These are phyloP conservation scores for Erebia epiphron DNA, from an alignment of 2,888 invertebrate species.

Conservation along the genomic window DNA sequence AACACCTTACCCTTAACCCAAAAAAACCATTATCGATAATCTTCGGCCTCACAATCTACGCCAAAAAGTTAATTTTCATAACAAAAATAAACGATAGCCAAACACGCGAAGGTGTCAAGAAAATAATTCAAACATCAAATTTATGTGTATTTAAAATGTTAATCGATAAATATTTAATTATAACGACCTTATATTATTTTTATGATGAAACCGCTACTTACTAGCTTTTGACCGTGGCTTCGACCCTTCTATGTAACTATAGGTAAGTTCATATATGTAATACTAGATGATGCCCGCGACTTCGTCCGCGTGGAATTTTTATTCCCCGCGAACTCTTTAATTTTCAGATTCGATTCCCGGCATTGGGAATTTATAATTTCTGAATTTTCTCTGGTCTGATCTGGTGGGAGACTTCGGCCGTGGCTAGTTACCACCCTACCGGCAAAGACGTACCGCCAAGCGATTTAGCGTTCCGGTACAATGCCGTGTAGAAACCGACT, in stretches of 20 bases:
- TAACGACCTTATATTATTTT: conserved; percentile 27
- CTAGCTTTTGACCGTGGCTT: background rate
- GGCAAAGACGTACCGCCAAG: no score
- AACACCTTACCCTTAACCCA: conserved; percentile 21
- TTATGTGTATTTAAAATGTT: conserved; percentile 36
- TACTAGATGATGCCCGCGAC: no score
- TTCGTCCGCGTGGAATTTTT: no score
- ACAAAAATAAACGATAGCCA: conserved; percentile 33
- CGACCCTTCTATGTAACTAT: background rate
- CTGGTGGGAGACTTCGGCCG: no score
- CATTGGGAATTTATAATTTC: no score
- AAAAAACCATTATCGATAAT: conserved; percentile 29
- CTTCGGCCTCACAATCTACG: conserved; percentile 28
- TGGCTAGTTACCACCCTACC: no score
- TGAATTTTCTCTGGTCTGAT: no score
- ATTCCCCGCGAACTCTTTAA: no score
- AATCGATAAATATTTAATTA: conserved; percentile 34
- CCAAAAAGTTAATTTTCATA: conserved; percentile 32
- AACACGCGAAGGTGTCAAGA: conserved; percentile 34
- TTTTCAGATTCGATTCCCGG: no score
- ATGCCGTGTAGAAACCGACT: no score
- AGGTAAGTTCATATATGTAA: background rate
- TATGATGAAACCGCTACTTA: conserved; percentile 2
- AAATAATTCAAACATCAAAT: conserved; percentile 32
- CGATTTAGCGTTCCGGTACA: no score